Base-by-base conservation (phyloP, 2,113 vertebrate genomes). In the Himantopus leucocephalus region DNA sequence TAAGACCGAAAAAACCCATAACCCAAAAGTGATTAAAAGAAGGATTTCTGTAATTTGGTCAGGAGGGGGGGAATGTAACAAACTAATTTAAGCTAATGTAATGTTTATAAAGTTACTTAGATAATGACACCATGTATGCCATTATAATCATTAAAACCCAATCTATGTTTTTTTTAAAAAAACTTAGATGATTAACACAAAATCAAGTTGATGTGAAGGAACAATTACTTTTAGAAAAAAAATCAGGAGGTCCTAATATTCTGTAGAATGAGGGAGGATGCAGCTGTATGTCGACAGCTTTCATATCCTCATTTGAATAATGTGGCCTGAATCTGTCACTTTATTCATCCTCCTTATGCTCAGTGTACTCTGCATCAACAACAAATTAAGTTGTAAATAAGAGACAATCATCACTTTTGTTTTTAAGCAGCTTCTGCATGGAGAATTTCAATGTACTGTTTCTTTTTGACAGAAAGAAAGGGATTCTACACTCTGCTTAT, bases 281-380 rank as follows among this genome's bases (percentile, higher is more conserved):
- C 98, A 99, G 99, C 99, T 99, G 99, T 98, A 98, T 98, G 98
- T 98, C 98, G 98, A 98, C 98, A 98, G 98, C 98, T 98, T 98
- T 99, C 99, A 99, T 97, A 97, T 98, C 98, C 99, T 99, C 99
- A 99, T 99, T 99, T 99, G 99, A 99, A 99, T 99, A 99, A 98
- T 98, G 99, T 98, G 99, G 98, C 99, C 99, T 99, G 99, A 99
- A 99, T 99, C 99, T 98, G 98, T 99, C 99, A 99, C 98, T 98
- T 98, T 98, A 98, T 98, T 97, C 98, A 99, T 98, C 97, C 98
- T 98, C 99, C 99, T 98, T 99, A 99, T 99, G 99, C 98, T 99
- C 98, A 97, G 98, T 99, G 99, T 99, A 98, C 98, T 98, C 98
- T 97, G 98, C 99, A 99, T 99, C 98, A 98, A 99, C 98, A 99